Percentiles rank a stretch among this genome's conserved stretches.
phyloP scores from a whole-genome alignment of 2,888 invertebrate species.

The Agrochola lychnidis region DNA sequence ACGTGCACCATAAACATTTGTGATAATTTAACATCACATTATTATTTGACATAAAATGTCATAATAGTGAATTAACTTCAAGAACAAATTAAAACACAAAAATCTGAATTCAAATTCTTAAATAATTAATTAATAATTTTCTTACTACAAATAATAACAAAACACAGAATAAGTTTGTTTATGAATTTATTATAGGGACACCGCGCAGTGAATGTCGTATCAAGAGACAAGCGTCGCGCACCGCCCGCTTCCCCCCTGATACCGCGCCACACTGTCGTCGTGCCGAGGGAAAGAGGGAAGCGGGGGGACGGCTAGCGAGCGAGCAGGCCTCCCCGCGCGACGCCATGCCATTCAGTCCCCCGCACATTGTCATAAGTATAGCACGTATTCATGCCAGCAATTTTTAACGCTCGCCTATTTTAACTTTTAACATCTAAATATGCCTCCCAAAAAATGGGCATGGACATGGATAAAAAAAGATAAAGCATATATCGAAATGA shows the following conservation, averaged over 20 bases:
- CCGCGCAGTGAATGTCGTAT: neutral
- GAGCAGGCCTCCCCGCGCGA: slow-evolving; percentile 25
- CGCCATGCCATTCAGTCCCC: slow-evolving; percentile 29
- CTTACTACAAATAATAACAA: neutral
- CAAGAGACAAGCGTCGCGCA: slow-evolving; percentile 5
- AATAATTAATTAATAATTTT: neutral
- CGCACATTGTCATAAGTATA: neutral
- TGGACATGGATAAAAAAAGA: neutral
- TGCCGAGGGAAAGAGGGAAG: slow-evolving; percentile 8
- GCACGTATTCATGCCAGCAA: slow-evolving; percentile 15
- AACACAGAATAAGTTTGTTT: slow-evolving; percentile 1
- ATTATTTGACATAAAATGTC: slow-evolving; percentile 4
- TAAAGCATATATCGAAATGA: neutral
- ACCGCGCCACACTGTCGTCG: slow-evolving; percentile 11
- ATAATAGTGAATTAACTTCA: neutral
- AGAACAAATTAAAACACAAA: neutral
- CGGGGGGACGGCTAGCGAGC: neutral
- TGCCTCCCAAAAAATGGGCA: neutral
- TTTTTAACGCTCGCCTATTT: slow-evolving; percentile 2
- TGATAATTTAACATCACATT: neutral
- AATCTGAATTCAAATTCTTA: neutral
- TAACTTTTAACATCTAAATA: neutral
- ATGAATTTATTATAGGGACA: neutral
- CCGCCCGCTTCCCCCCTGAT: neutral
- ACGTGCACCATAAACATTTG: neutral